Evolutionary conservation across 1,140 invertebrate species (phyloP), one percentile per base, ranked within the genome.

Genomic region (Neodiprion lecontei): DNA sequence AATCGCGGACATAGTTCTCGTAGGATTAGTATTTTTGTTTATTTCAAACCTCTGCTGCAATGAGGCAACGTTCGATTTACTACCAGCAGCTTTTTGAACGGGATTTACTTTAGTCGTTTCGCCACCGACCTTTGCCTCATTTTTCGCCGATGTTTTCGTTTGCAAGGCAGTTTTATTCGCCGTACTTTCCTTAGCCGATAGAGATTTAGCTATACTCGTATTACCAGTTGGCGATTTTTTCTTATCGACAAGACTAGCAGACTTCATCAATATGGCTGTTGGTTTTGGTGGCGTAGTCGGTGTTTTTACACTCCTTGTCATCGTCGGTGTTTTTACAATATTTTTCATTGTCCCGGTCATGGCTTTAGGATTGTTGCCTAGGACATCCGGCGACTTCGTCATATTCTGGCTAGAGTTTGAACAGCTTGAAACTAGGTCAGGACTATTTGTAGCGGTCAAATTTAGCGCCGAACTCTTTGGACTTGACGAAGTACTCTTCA

Each of bases 21-120:
- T 73, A 2, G 49, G 53, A 53, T 67, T 75, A 1, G 48, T 11
- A 10, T 74, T 74, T 67, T 80, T 84, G 65, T 82, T 86, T 81
- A 89, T 88, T 81, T 95, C 93, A 80, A 95, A 95, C 82, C 94
- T 94, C 75, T 94, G 92, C 78, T 95, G 93, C 70, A 95, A 86
- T 48, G 92, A 92, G 1, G 93, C 93, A 48, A 95, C 93, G 78
- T 92, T 93, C 5, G 92, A 93, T 68, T 90, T 90, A 82, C 91
- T 90, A 7, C 87, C 85, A 8, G 89, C 84, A 61, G 87, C 88
- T 40, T 85, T 81, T 74, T 81, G 83, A 47, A 82, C 67, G 0
- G 80, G 65, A 74, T 77, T 80, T 9, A 53, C 48, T 9, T 74
- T 83, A 7, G 48, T 77, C 78, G 87, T 87, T 10, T 86, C 80